phyloP scores from a whole-genome alignment of 2,888 invertebrate genomes.

The Lycaena phlaeas region DNA sequence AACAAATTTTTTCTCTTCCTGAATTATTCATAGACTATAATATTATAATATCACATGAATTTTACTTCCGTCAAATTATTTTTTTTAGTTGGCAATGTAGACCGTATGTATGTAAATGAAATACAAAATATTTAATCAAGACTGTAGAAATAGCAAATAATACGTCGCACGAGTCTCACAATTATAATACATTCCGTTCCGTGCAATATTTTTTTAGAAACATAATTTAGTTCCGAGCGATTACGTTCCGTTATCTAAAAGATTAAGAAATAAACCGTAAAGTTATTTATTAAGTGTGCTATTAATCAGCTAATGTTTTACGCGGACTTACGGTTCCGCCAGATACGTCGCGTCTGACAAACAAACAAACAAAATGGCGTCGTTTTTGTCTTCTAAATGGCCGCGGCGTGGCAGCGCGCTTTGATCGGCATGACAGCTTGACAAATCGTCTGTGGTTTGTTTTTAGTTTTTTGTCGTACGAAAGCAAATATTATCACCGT shows the following conservation, averaged over 20 bases:
- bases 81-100: no score
- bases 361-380: constrained; percentile 22
- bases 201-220: constrained; percentile 24
- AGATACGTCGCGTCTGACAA: constrained; percentile 44
- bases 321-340: constrained; percentile 27
- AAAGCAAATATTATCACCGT: constrained; percentile 20
- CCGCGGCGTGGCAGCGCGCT: constrained; percentile 35
- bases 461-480: constrained; percentile 16
- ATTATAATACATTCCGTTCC: not conserved
- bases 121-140: no score
- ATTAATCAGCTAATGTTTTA: not conserved
- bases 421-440: constrained; percentile 28
- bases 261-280: constrained; percentile 12
- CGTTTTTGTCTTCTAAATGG: constrained; percentile 39
- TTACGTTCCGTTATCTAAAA: constrained; percentile 17
- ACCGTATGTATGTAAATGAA: no score
- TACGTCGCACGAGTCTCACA: not conserved
- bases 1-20: no score
- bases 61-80: no score
- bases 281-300: not conserved
- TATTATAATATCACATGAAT: no score
- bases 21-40: no score
- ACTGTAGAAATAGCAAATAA: not conserved
- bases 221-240: constrained; percentile 39
- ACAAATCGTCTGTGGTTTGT: constrained; percentile 18